Evolutionary conservation across 1,140 invertebrate genomes (phyloP).

Genomic region (roundworm (Caenorhabditis elegans)): DNA sequence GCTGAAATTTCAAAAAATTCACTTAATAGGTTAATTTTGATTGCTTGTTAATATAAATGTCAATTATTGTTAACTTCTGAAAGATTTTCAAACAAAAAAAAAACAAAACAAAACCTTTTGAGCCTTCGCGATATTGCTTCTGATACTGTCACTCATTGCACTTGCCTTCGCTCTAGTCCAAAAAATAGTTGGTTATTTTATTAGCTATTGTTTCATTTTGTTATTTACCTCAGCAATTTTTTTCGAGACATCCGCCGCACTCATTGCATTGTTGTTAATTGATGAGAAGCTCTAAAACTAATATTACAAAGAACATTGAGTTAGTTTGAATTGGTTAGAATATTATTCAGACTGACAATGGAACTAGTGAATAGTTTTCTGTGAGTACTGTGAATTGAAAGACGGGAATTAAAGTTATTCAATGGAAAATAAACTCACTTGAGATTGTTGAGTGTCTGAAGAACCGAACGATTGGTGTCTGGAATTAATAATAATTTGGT

Average conservation of each 20-base stretch:
- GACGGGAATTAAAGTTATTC: not conserved
- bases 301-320: not conserved
- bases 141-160: not conserved
- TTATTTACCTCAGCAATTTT: slow-evolving; percentile 6
- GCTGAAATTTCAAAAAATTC: no score
- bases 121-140: not conserved
- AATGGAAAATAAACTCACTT: not conserved
- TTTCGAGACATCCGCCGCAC: not conserved
- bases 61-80: no score
- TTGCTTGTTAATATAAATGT: no score
- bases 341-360: no score
- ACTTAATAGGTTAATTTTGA: no score
- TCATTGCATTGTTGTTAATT: not conserved
- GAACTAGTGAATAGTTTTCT: no score
- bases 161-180: slow-evolving; percentile 7
- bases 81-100: no score
- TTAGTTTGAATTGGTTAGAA: no score
- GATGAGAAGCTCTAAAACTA: slow-evolving; percentile 29
- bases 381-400: no score
- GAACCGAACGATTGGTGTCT: slow-evolving; percentile 23
- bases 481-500: not conserved
- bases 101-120: not conserved
- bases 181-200: not conserved
- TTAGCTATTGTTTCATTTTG: no score
- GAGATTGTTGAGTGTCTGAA: not conserved